phyloP scores from a whole-genome alignment of 2,113 vertebrate species.

The Geococcyx californianus region DNA sequence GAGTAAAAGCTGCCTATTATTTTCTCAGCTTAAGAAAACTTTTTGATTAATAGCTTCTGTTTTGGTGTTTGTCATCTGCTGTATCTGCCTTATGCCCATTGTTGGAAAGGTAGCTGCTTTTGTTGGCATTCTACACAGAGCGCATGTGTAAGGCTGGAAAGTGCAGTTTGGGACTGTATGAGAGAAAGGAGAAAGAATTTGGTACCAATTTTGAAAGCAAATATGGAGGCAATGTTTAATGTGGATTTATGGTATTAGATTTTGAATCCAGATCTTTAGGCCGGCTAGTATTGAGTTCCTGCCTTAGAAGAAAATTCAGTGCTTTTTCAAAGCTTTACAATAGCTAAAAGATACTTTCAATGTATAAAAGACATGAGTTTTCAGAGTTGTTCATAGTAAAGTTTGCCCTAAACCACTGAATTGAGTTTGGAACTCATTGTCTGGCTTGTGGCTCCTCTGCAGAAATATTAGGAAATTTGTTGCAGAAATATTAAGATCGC shows the following conservation, averaged over 20 bases:
- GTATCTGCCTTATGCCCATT: background rate
- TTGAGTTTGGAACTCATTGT: background rate
- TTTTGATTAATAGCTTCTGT: background rate
- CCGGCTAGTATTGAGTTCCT: background rate
- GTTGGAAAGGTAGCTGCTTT: background rate
- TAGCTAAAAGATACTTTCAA: background rate
- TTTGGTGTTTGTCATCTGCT: background rate
- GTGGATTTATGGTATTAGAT: background rate
- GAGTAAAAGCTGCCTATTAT: background rate
- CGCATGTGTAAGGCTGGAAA: background rate
- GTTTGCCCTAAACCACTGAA: background rate
- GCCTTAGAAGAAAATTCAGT: background rate
- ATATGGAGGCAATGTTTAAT: background rate
- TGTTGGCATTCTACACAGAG: background rate
- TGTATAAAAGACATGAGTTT: background rate
- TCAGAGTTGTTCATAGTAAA: background rate
- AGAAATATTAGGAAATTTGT: background rate
- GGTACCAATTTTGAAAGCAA: background rate
- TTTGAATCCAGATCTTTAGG: background rate
- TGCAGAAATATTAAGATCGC: background rate
- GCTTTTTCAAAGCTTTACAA: background rate
- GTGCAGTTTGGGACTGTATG: background rate
- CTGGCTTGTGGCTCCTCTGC: background rate
- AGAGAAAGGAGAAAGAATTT: background rate
- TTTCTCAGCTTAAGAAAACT: background rate